These are phyloP conservation scores for Esperia sulphurella DNA, from an alignment of 2,888 invertebrate species.

Conservation along the genomic window DNA sequence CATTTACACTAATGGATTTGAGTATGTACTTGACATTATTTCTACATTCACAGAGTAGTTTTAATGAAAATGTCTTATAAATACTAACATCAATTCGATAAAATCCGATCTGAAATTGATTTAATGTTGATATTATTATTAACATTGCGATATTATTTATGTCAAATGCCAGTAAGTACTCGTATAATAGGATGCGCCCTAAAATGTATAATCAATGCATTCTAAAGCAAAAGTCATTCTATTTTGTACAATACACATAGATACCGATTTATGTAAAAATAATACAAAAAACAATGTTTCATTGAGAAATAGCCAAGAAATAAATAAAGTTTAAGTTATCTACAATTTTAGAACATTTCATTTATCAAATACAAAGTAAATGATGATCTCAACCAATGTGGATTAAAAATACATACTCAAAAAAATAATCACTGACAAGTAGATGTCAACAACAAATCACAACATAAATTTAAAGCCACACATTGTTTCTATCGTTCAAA, in stretches of 20 bases:
- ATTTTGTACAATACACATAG: slow-evolving; percentile 4
- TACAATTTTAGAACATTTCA: slow-evolving; percentile 2
- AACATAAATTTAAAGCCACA: slow-evolving; percentile 13
- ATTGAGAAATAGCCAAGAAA: not conserved
- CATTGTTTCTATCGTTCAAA: not conserved
- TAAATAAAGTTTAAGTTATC: slow-evolving; percentile 5
- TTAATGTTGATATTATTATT: slow-evolving; percentile 4
- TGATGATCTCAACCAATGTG: not conserved
- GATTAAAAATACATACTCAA: slow-evolving; percentile 3
- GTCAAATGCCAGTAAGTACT: slow-evolving; percentile 8
- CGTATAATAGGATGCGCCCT: slow-evolving; percentile 4
- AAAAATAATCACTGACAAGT: not conserved
- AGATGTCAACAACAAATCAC: slow-evolving; percentile 8
- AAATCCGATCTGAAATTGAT: slow-evolving; percentile 10
- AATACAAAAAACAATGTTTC: slow-evolving; percentile 1
- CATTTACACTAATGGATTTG: slow-evolving; percentile 27
- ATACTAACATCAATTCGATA: slow-evolving; percentile 18
- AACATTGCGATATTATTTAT: not conserved
- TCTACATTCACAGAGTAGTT: slow-evolving; percentile 31
- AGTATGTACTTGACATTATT: slow-evolving; percentile 29
- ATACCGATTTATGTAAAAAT: not conserved
- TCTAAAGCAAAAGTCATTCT: slow-evolving; percentile 1
- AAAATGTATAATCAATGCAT: slow-evolving; percentile 4
- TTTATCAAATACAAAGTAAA: not conserved
- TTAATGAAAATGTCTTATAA: slow-evolving; percentile 7